Conservation (phyloP, 2,888 invertebrate genomes). For the Sarcophaga variegata region DNA sequence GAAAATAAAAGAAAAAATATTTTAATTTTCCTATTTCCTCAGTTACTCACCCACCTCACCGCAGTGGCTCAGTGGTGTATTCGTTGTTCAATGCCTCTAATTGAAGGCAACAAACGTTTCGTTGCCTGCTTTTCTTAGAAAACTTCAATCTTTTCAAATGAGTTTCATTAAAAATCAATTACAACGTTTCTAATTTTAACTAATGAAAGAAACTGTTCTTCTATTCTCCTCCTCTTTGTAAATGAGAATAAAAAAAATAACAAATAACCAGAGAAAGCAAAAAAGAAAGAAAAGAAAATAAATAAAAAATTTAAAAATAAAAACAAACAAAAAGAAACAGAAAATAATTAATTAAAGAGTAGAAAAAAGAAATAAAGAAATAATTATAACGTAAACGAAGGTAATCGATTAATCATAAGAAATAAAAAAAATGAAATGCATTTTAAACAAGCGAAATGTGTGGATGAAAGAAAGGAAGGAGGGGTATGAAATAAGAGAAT, state of each 20-base stretch:
- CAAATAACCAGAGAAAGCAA: neutral
- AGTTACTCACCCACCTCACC: neutral
- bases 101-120: neutral
- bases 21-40: conserved; percentile 40
- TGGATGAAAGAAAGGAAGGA: neutral
- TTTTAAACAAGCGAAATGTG: neutral
- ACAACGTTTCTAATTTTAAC: conserved; percentile 43
- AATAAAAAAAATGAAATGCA: neutral
- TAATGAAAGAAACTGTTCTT: conserved; percentile 43
- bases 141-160: neutral
- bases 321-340: conserved; percentile 7
- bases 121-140: neutral
- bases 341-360: neutral
- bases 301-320: conserved; percentile 28
- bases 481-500: neutral
- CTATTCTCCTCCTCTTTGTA: conserved; percentile 5
- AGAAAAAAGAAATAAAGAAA: neutral
- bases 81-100: neutral
- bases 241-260: conserved; percentile 33
- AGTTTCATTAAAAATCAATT: conserved; percentile 58
- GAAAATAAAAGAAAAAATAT: conserved; percentile 5
- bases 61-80: neutral
- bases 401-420: conserved; percentile 35
- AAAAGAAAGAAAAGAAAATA: conserved; percentile 32
- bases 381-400: neutral